Percentiles rank a stretch among this genome's conserved stretches.
These are phyloP conservation scores for Tetrapedia diversipes DNA, from an alignment of 2,888 invertebrate species.

Conservation along the genomic window DNA sequence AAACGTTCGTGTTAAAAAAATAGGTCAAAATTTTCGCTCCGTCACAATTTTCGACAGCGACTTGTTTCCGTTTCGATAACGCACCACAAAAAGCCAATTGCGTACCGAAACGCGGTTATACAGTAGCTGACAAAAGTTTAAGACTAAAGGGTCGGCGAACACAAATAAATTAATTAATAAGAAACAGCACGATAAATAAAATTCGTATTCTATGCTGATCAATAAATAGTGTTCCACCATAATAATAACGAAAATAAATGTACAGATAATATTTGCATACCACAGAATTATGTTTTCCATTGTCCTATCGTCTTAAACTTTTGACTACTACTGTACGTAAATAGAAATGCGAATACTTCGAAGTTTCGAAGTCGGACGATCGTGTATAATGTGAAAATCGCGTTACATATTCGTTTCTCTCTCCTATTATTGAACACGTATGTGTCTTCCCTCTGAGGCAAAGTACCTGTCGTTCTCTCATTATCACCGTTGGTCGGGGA, in stretches of 20 bases:
- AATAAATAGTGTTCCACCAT: no score
- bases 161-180: no score
- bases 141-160: no score
- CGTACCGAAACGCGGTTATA: not conserved
- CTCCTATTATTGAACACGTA: slow-evolving; percentile 70
- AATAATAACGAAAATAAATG: no score
- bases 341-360: slow-evolving; percentile 11
- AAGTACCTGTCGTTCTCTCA: slow-evolving; percentile 33
- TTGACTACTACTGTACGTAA: no score
- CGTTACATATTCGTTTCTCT: slow-evolving; percentile 51
- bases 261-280: no score
- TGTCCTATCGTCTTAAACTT: no score
- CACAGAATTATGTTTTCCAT: no score
- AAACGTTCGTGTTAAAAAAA: slow-evolving; percentile 8
- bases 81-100: not conserved
- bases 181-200: no score
- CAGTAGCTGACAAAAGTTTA: no score
- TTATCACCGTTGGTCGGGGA: slow-evolving; percentile 9
- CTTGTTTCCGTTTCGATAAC: not conserved
- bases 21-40: slow-evolving; percentile 2
- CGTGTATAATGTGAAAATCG: slow-evolving; percentile 37
- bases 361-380: slow-evolving; percentile 15
- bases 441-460: slow-evolving; percentile 68
- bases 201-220: no score
- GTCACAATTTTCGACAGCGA: not conserved